phyloP scores from a whole-genome alignment of 2,888 invertebrate genomes.

The Leptura quadrifasciata region DNA sequence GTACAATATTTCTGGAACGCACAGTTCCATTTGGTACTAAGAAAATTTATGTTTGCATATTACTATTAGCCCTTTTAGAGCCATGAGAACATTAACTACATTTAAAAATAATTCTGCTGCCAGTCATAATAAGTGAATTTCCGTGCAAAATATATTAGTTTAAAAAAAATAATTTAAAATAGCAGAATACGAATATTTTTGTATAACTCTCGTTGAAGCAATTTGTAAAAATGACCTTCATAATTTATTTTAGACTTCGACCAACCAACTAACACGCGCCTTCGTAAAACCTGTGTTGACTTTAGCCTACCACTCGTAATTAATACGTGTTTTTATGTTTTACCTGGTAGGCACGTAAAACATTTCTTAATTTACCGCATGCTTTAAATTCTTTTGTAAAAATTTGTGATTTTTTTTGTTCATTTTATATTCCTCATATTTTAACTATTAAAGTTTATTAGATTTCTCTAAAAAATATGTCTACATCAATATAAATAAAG shows the following conservation, averaged over 20 bases:
- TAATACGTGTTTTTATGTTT: conserved; percentile 7
- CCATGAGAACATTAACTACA: not conserved
- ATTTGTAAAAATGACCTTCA: conserved; percentile 36
- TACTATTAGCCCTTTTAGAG: not conserved
- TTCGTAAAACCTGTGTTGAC: not conserved
- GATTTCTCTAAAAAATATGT: no score
- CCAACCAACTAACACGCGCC: conserved; percentile 8
- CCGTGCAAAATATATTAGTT: not conserved
- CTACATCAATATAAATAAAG: no score
- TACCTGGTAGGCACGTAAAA: conserved; percentile 4
- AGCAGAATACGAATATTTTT: not conserved
- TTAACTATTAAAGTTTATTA: no score
- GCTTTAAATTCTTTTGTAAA: not conserved
- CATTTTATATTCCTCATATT: not conserved
- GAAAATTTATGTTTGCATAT: not conserved
- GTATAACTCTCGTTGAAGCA: conserved; percentile 23
- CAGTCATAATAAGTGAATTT: not conserved
- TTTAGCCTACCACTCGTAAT: conserved; percentile 4
- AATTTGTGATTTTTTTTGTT: not conserved
- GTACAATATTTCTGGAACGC: not conserved
- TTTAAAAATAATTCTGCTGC: not conserved
- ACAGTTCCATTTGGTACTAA: not conserved
- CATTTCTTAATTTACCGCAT: not conserved
- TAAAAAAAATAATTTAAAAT: not conserved
- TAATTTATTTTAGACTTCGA: conserved; percentile 34